Evolutionary conservation across 2,113 vertebrate species (phyloP).

Genomic region (Onychorhynchus coronatus): DNA sequence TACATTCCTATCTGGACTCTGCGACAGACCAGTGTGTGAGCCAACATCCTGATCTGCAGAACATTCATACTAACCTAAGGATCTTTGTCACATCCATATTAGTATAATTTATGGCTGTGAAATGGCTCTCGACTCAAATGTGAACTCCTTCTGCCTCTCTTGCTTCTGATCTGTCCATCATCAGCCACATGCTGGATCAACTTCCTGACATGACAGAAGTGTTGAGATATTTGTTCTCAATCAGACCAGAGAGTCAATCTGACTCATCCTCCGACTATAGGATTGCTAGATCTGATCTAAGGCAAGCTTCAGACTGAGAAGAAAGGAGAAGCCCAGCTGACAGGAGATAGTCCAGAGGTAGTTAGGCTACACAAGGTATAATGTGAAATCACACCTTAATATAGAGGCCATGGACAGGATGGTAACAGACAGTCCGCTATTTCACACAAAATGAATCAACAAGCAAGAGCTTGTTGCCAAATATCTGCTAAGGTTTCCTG

Average conservation of each 20-base stretch:
- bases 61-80: neutral
- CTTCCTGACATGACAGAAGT: neutral
- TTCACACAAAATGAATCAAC: neutral
- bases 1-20: neutral
- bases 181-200: neutral
- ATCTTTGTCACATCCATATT: neutral
- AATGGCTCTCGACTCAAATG: neutral
- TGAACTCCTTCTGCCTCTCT: neutral
- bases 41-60: neutral
- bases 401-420: neutral
- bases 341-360: neutral
- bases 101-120: neutral
- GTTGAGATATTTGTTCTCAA: neutral
- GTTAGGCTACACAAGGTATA: neutral
- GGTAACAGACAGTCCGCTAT: neutral
- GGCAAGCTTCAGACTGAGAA: neutral
- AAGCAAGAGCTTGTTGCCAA: neutral
- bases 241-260: neutral
- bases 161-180: neutral
- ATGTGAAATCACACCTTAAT: neutral
- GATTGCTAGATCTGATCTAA: neutral
- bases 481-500: neutral
- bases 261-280: neutral
- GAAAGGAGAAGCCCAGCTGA: neutral
- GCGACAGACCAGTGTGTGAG: neutral